Conservation (phyloP, 2,888 invertebrate species). For the Perizoma flavofasciatum region DNA sequence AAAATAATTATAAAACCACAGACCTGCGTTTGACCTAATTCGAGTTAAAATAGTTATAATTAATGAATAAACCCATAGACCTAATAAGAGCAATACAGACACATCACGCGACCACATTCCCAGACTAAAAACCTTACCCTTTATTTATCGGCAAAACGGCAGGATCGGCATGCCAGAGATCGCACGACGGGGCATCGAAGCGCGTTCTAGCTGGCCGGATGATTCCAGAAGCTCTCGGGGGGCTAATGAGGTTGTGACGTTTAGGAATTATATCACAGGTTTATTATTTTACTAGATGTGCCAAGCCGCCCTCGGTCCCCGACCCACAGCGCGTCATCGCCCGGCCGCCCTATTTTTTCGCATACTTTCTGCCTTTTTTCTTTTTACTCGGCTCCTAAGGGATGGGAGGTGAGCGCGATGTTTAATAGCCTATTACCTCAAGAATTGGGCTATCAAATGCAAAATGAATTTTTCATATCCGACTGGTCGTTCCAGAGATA, state of each 20-base stretch:
- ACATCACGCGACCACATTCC: slow-evolving; percentile 19
- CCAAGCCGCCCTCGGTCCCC: too few relatives aligned
- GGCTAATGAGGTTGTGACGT: neutral
- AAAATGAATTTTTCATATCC: too few relatives aligned
- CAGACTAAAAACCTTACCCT: slow-evolving; percentile 22
- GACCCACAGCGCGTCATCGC: too few relatives aligned
- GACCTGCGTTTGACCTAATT: slow-evolving; percentile 5
- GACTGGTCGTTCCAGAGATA: too few relatives aligned
- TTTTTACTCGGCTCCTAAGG: too few relatives aligned
- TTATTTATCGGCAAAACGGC: slow-evolving; percentile 15
- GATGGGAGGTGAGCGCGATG: too few relatives aligned
- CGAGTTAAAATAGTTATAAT: slow-evolving; percentile 2
- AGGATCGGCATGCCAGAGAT: neutral
- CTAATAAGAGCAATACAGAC: slow-evolving; percentile 6
- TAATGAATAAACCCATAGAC: slow-evolving; percentile 2
- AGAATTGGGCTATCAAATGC: too few relatives aligned
- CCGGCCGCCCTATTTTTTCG: too few relatives aligned
- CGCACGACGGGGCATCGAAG: neutral
- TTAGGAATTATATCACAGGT: neutral
- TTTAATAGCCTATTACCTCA: too few relatives aligned
- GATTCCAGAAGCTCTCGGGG: slow-evolving; percentile 1
- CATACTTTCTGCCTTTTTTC: too few relatives aligned
- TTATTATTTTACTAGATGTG: too few relatives aligned
- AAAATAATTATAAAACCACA: too few relatives aligned
- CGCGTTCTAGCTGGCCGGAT: neutral